Evolutionary conservation across 2,888 invertebrate species (phyloP).

Genomic region (Scaptomyza cyrtandrae): DNA sequence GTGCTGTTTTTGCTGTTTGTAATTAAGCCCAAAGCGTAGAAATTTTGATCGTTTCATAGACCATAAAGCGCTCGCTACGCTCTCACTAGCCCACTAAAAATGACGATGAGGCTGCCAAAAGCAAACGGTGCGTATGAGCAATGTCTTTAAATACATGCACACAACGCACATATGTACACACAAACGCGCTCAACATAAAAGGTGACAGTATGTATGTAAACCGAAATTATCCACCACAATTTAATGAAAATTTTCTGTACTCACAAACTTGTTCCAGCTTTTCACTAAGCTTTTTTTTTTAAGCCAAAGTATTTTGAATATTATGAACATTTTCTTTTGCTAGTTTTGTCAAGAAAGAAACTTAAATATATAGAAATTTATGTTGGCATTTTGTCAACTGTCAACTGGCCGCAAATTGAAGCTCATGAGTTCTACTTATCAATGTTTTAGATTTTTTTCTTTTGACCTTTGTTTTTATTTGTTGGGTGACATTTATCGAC

Average conservation of each 20-base stretch:
- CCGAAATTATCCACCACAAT: slow-evolving; percentile 8
- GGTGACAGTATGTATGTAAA: neutral
- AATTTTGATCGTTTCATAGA: slow-evolving; percentile 75
- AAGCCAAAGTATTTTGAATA: neutral
- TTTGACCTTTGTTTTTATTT: slow-evolving; percentile 30
- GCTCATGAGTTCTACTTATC: slow-evolving; percentile 58
- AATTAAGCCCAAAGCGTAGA: slow-evolving; percentile 74
- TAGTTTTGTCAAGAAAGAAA: slow-evolving; percentile 32
- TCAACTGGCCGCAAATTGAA: slow-evolving; percentile 57
- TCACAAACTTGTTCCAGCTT: slow-evolving; percentile 11
- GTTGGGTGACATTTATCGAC: slow-evolving; percentile 48
- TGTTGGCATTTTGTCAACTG: slow-evolving; percentile 63
- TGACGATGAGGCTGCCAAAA: slow-evolving; percentile 38
- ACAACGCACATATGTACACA: neutral
- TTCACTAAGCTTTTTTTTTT: neutral
- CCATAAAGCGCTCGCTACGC: slow-evolving; percentile 72
- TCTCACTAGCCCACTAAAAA: slow-evolving; percentile 64
- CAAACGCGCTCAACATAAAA: neutral
- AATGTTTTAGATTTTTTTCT: slow-evolving; percentile 39
- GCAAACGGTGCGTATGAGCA: slow-evolving; percentile 76
- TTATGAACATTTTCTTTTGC: slow-evolving; percentile 8
- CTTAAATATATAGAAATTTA: slow-evolving; percentile 5
- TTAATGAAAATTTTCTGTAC: slow-evolving; percentile 21
- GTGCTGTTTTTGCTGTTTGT: slow-evolving; percentile 57
- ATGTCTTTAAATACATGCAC: slow-evolving; percentile 42